A percentile compares a stretch with the other conserved stretches of the same genome.
These are phyloP conservation scores for Synergus japonicus DNA, from an alignment of 2,888 invertebrate genomes.

Conservation along the genomic window DNA sequence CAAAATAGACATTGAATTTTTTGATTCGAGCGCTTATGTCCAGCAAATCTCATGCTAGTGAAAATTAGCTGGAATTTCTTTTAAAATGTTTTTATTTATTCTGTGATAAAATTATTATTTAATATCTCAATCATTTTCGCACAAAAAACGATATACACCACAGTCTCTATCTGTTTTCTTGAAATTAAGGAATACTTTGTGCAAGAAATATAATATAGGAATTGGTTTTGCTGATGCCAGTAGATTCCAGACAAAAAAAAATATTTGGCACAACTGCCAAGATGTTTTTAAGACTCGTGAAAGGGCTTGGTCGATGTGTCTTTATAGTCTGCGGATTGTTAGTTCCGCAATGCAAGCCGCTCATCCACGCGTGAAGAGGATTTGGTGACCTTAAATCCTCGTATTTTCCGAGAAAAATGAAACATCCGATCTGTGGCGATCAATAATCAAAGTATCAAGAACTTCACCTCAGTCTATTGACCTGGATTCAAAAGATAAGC, in stretches of 20 bases:
- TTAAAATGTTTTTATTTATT: no score
- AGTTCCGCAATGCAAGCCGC: constrained; percentile 25
- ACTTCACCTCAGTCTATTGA: constrained; percentile 27
- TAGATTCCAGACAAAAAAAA: not conserved
- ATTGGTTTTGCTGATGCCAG: not conserved
- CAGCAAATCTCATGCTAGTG: no score
- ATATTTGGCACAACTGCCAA: constrained; percentile 28
- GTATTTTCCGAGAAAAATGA: constrained; percentile 23
- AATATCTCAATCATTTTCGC: no score
- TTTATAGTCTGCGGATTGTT: constrained; percentile 33
- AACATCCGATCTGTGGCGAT: constrained; percentile 5
- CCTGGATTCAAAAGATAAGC: not conserved
- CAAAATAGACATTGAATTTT: no score
- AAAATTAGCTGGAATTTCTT: no score
- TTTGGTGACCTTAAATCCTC: constrained; percentile 26
- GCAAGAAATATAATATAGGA: not conserved
- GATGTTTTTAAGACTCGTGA: constrained; percentile 28
- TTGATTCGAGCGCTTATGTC: no score
- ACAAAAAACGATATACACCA: no score
- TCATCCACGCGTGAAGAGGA: constrained; percentile 28
- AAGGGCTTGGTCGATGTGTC: constrained; percentile 28
- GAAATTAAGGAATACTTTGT: not conserved
- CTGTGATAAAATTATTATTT: no score
- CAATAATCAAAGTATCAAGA: constrained; percentile 18
- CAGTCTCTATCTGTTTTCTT: not conserved